Base-by-base conservation (phyloP, 2,888 invertebrate species). In the Noctua pronuba region DNA sequence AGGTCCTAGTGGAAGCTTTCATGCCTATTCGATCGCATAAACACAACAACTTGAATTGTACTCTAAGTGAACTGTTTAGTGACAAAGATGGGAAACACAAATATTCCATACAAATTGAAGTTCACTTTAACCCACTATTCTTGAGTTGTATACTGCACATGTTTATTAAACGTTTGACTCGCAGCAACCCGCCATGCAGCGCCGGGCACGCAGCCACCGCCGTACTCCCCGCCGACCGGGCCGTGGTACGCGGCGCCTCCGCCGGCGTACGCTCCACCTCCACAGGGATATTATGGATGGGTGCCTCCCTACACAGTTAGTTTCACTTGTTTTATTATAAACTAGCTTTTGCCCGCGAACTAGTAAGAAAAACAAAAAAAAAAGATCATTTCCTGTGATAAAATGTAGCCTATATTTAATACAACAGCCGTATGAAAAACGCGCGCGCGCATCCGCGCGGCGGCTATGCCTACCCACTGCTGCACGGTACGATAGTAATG, bases 231-330 rank as follows among this genome's bases (percentile, higher is more conserved):
- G 73, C 98, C 98, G 8, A 96, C 97, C 21, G 98, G 98, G 2
- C 97, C 98, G 72, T 98, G 98, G 98, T 98, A 98, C 94, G 98
- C 98, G 75, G 98, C 99, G 18, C 98, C 99, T 46, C 99, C 99
- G 71, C 99, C 99, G 49, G 98, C 99, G 0, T 99, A 99, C 93
- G 98, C 98, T 46, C 98, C 99, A 41, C 97, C 98, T 1, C 98
- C 98, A 44, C 97, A 98, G 84, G 99, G 99, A 31, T 99, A 99
- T 94, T 99, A 99, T 91, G 99, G 99, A 84, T 99, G 99, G 98
- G 97, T 98, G 89, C 99, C 99, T 70, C 99, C 99, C 0, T 98
- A 98, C 75, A 97, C 97, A 88, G 97, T 97, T 86, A 92, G 95
- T 80, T 46, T 24, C n/a, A 52, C 31, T 24, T 49, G 10, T 49